These are phyloP conservation scores for Chionis minor DNA, from an alignment of 2,113 vertebrate genomes.

Conservation along the genomic window DNA sequence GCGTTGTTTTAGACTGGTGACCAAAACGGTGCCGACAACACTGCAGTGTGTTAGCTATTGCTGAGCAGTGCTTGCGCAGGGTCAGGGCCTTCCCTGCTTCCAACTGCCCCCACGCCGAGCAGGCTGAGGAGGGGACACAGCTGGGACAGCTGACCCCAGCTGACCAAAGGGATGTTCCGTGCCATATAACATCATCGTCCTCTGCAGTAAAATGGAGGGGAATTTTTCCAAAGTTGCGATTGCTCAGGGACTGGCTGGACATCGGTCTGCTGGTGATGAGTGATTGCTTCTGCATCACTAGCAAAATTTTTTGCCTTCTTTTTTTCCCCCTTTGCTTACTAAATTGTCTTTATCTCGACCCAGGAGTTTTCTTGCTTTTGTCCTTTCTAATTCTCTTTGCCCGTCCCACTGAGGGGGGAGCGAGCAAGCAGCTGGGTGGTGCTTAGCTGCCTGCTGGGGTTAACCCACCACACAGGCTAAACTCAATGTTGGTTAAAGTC, in stretches of 20 bases:
- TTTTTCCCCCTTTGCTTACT: not conserved
- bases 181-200: not conserved
- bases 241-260: not conserved
- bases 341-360: not conserved
- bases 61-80: not conserved
- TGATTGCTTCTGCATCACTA: not conserved
- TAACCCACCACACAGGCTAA: not conserved
- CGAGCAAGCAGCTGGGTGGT: not conserved
- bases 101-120: no score
- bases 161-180: not conserved
- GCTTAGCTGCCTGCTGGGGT: not conserved
- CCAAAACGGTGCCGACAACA: not conserved
- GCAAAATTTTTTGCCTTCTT: not conserved
- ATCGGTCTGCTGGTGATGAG: not conserved
- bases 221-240: not conserved
- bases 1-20: not conserved
- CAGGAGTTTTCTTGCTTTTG: not conserved
- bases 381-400: not conserved
- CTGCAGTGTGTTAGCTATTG: not conserved
- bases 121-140: not conserved
- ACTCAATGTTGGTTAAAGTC: not conserved
- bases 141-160: accelerated
- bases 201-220: not conserved
- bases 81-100: not conserved
- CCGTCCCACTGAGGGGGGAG: not conserved